Percentiles rank a stretch among this genome's conserved stretches.
phyloP scores from a whole-genome alignment of 2,797 vertebrate genomes.

The Apodemus agrarius region DNA sequence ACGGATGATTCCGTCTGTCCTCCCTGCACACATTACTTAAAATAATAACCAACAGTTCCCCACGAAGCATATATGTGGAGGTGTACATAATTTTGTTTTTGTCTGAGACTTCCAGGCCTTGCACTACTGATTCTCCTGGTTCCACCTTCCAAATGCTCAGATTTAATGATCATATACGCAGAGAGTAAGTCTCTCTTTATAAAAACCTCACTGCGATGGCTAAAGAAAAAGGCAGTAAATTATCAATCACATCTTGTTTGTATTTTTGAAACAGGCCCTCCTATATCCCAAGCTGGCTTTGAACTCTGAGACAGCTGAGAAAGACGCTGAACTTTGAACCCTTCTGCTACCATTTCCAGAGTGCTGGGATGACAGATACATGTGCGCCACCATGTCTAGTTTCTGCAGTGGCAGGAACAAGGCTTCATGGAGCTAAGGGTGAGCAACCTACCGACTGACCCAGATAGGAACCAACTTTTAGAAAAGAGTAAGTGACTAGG shows the following conservation, averaged over 20 bases:
- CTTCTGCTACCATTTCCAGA: background rate
- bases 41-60: background rate
- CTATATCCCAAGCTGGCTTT: background rate
- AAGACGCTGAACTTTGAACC: background rate
- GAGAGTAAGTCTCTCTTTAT: background rate
- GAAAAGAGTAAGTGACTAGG: background rate
- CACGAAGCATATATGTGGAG: background rate
- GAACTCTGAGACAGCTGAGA: background rate
- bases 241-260: background rate
- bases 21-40: background rate
- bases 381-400: background rate
- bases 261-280: background rate
- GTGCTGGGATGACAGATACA: background rate
- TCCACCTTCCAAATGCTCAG: background rate
- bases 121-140: too few relatives aligned
- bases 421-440: background rate
- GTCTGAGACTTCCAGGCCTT: background rate
- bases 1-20: background rate
- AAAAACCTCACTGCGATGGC: constrained; percentile 17
- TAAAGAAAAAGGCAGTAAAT: background rate
- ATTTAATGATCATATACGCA: background rate
- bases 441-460: background rate
- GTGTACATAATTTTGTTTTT: background rate
- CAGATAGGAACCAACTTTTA: background rate
- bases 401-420: background rate